A percentile compares a stretch with the other conserved stretches of the same genome.
Evolutionary conservation across 2,888 invertebrate genomes (phyloP).

Genomic region (Coenonympha arcania): DNA sequence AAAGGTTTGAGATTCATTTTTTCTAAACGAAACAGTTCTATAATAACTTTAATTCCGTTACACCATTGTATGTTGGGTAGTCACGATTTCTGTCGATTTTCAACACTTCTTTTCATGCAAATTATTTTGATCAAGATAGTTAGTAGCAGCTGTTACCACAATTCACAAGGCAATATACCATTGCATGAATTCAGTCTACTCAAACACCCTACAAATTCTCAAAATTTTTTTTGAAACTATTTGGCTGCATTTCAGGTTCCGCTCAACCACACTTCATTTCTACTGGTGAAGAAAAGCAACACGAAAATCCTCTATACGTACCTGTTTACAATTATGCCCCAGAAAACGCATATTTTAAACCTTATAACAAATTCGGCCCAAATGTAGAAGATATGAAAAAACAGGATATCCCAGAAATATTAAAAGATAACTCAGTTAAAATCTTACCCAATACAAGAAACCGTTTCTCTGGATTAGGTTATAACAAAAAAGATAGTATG

Average conservation of each 20-base stretch:
- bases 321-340: conserved; percentile 43
- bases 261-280: conserved; percentile 25
- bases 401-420: conserved; percentile 2
- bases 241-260: conserved; percentile 34
- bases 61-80: too few species aligned
- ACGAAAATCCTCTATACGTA: conserved; percentile 39
- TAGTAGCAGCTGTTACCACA: too few species aligned
- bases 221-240: too few species aligned
- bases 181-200: too few species aligned
- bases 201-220: too few species aligned
- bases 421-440: conserved; percentile 16
- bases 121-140: too few species aligned
- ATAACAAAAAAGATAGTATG: not conserved
- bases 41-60: too few species aligned
- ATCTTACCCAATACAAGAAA: not conserved
- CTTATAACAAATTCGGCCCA: conserved; percentile 40
- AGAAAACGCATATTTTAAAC: conserved; percentile 28
- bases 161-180: too few species aligned
- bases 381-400: conserved; percentile 30
- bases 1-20: too few species aligned
- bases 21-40: too few species aligned
- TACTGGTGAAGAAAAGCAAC: conserved; percentile 1
- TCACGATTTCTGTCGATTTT: too few species aligned
- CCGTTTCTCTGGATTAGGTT: conserved; percentile 10
- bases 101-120: too few species aligned